phyloP scores from a whole-genome alignment of 2,113 vertebrate species.

The Mastomys coucha region DNA sequence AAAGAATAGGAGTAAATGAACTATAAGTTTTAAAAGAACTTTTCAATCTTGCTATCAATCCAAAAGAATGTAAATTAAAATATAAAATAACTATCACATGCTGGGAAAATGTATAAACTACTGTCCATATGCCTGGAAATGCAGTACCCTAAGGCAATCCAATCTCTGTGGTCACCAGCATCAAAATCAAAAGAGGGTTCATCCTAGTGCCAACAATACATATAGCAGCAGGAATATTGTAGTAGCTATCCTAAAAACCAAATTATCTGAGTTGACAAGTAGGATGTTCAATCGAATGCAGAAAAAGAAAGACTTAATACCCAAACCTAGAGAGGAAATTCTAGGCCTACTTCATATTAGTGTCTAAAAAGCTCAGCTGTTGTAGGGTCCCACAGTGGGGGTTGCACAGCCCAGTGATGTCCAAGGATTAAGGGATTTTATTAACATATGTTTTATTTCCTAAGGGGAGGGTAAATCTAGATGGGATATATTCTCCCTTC shows the following conservation, averaged over 20 bases:
- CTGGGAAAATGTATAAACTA: neutral
- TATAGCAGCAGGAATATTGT: neutral
- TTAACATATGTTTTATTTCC: neutral
- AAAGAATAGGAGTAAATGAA: neutral
- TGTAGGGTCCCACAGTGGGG: neutral
- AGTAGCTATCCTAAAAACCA: neutral
- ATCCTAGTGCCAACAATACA: neutral
- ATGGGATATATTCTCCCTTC: neutral
- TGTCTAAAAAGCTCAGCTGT: neutral
- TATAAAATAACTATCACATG: neutral
- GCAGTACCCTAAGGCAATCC: no score
- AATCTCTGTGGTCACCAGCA: neutral
- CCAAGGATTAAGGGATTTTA: neutral
- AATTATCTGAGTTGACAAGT: neutral
- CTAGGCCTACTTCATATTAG: neutral
- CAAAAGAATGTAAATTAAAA: neutral
- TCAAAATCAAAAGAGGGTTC: neutral
- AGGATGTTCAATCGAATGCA: neutral
- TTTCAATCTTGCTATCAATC: neutral
- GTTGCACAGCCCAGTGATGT: fast-evolving
- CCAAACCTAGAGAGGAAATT: neutral
- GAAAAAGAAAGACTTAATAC: neutral
- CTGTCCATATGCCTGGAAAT: neutral
- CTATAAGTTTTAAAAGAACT: neutral
- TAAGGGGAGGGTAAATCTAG: neutral